Evolutionary conservation across 2,113 vertebrate genomes (phyloP), one percentile per base, ranked within the genome.

Genomic region (Silurus meridionalis): DNA sequence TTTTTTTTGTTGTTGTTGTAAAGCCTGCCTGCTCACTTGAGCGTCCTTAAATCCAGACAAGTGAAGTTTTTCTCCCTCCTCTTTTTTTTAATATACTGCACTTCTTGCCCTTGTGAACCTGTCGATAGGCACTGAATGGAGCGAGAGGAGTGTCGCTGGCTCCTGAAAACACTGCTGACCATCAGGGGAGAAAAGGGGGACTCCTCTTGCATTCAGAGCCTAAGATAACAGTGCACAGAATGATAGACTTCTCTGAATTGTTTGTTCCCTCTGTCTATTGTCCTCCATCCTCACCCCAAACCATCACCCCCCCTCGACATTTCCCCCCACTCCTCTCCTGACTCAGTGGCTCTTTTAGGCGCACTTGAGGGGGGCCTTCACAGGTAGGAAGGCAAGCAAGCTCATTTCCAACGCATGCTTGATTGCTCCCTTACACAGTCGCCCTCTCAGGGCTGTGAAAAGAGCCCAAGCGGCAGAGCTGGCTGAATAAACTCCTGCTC

Each of bases 201-300:
- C 95, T 95, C 94, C 88, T 94, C 95, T 96, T 95, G 96, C 94
- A 97, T 97, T 97, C 96, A 97, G 95, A 95, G 95, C 96, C 97
- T 97, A 97, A 97, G 96, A 97, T 97, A 97, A 97, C 97, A 97
- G 96, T 94, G 96, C 94, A 96, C 95, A 96, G 96, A 97, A 97
- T 98, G 95, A 98, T 99, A 97, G 97, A 99, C 97, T 99, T 96
- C 96, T 95, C 94, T 91, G 96, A 96, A 96, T 96, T 97, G 96
- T 97, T 95, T 95, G 96, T 97, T 95, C 95, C 94, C 94, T 94
- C 93, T 92, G 93, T 91, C 95, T 91, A 97, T 98, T 99, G 97
- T 98, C 72, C 85, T 71, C 83, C 80, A 78, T 79, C 11, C 57
- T 19, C 55, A 57, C 79, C 23, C 23, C 17, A 37, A 37, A 63